A percentile compares a stretch with the other conserved stretches of the same genome.
These are phyloP conservation scores for Callithrix jacchus DNA, from an alignment of 2,113 vertebrate species.

Conservation along the genomic window DNA sequence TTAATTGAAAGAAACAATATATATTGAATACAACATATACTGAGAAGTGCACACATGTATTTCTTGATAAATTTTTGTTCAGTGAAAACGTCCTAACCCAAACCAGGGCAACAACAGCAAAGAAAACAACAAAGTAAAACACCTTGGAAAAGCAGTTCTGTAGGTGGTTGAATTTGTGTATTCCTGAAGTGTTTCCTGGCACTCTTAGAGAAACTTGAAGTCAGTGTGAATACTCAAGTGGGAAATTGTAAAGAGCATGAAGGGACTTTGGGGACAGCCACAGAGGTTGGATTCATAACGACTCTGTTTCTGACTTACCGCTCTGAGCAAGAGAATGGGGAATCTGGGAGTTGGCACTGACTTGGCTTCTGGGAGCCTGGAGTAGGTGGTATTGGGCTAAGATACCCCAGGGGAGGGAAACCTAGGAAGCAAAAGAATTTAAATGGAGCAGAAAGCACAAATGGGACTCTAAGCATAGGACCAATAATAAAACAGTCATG, in stretches of 20 bases:
- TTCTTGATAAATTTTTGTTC: not conserved
- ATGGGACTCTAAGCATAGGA: not conserved
- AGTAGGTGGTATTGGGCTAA: not conserved
- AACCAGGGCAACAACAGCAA: not conserved
- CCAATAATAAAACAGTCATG: not conserved
- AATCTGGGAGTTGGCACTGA: not conserved
- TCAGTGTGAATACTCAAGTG: not conserved
- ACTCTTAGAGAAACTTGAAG: not conserved
- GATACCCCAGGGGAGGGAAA: not conserved
- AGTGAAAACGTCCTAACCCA: not conserved
- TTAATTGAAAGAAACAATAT: not conserved
- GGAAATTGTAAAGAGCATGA: not conserved
- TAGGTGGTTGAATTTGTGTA: not conserved
- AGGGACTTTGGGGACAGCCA: not conserved
- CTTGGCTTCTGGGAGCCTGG: not conserved
- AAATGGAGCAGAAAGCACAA: not conserved
- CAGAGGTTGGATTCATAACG: not conserved
- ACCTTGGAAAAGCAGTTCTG: not conserved
- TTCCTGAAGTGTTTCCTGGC: not conserved
- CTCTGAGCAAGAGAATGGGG: not conserved
- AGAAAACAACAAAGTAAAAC: not conserved
- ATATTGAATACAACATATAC: not conserved
- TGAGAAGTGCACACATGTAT: not conserved
- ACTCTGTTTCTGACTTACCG: not conserved
- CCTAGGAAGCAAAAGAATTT: not conserved